Base-by-base conservation (phyloP, 2,113 vertebrate genomes). In the Ceratotherium simum region DNA sequence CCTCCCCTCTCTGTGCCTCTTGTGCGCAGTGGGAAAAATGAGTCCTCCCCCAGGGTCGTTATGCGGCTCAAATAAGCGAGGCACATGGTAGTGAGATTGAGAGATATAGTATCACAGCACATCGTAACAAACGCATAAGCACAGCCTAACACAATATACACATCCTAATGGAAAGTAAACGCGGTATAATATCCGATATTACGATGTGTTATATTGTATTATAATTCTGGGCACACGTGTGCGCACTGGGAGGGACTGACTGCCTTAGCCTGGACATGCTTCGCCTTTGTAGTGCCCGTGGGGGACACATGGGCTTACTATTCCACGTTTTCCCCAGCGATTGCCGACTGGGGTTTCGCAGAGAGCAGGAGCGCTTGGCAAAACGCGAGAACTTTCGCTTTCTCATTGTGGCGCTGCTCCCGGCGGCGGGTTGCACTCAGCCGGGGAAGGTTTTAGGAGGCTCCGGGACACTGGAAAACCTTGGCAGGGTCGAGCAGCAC, bases 151-250 rank as follows among this genome's bases (percentile, higher is more conserved):
- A 79, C 89, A 86, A 70, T 94, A 90, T 70, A 92, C 90, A 92
- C 97, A 88, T 90, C 78, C 96, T 95, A 83, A 96, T 91, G 96
- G 96, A 93, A 94, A 90, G 97, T 83, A 88, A 98, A 94, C 87
- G 90, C 84, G 33, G 94, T 27, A 84, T 97, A 96, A 95, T 94
- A 96, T n/a, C 75, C 75, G 25, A 70, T 96, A 96, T 98, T 98
- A 98, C 97, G 97, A 98, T 33, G 98, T 98, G 98, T 98, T 98
- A 98, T 98, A 98, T 98, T 97, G 98, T 98, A 98, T 98, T 98
- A 98, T 98, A 98, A 98, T 97, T 91, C 94, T 92, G 94, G 98
- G 96, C 97, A 84, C 98, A 98, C 97, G 97, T 98, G 97, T 67
- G 97, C 76, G 54, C 64, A 0, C 95, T 92, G 96, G 94, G 95